Conservation (phyloP, 2,888 invertebrate species). For the Mimachlamys varia region DNA sequence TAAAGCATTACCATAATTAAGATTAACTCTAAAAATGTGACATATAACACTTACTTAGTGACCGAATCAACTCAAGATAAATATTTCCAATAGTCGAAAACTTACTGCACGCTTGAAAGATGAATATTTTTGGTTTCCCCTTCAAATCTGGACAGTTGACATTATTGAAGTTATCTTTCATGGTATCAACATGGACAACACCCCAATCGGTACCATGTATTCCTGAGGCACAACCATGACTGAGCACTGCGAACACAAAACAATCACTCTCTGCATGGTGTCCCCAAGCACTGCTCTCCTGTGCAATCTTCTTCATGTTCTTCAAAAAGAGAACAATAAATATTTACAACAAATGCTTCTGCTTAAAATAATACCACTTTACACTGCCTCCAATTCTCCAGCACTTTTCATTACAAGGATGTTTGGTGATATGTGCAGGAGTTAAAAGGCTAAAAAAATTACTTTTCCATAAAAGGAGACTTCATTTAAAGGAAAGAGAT, state of each 20-base stretch:
- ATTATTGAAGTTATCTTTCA: constrained; percentile 40
- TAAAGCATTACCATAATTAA: no score
- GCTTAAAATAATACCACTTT: no score
- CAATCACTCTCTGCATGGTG: constrained; percentile 56
- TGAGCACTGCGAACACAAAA: constrained; percentile 59
- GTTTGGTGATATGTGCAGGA: no score
- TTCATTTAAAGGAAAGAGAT: no score
- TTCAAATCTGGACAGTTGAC: constrained; percentile 55
- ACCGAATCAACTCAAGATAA: no score
- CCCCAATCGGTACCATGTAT: constrained; percentile 57
- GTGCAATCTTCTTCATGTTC: constrained; percentile 41
- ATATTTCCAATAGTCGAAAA: neutral
- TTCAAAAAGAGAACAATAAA: constrained; percentile 37
- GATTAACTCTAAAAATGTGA: no score
- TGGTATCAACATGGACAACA: neutral
- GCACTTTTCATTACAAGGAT: no score
- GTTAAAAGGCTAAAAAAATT: no score
- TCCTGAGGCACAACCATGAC: constrained; percentile 59
- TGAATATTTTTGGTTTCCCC: constrained; percentile 63
- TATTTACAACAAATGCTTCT: neutral
- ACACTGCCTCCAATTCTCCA: no score
- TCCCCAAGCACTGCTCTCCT: constrained; percentile 36
- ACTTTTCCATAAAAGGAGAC: no score
- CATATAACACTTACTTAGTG: no score
- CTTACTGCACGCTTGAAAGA: constrained; percentile 62